phyloP scores from a whole-genome alignment of 2,113 vertebrate genomes.

The Myrmecobius fasciatus region DNA sequence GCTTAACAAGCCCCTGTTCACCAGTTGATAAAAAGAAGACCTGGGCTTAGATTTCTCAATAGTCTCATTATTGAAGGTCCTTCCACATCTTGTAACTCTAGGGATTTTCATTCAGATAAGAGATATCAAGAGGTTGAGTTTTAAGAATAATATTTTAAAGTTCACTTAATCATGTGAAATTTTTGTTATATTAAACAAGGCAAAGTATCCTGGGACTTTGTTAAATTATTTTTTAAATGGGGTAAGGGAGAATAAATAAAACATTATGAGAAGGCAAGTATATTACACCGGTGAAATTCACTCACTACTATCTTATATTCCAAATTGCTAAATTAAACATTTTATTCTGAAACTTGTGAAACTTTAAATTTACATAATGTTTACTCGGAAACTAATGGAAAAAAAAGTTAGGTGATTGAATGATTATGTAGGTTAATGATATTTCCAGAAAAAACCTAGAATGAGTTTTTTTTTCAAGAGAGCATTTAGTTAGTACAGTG shows the following conservation, averaged over 20 bases:
- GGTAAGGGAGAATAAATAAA: background rate
- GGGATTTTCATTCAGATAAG: background rate
- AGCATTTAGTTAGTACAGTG: slow-evolving; percentile 55
- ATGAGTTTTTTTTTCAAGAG: slow-evolving; percentile 47
- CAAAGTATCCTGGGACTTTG: background rate
- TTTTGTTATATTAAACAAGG: slow-evolving; percentile 20
- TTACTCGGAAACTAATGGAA: slow-evolving; percentile 52
- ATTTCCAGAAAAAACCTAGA: slow-evolving; percentile 59
- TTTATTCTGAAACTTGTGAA: slow-evolving; percentile 50
- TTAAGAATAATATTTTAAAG: slow-evolving; percentile 27
- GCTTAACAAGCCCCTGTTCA: background rate
- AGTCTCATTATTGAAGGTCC: background rate
- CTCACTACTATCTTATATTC: background rate
- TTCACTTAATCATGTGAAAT: background rate
- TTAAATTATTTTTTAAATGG: background rate
- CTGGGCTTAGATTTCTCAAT: background rate
- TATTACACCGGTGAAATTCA: background rate
- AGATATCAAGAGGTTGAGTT: background rate
- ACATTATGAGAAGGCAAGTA: background rate
- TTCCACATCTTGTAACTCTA: background rate
- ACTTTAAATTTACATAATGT: slow-evolving; percentile 44
- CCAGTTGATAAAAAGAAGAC: background rate
- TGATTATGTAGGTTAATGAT: slow-evolving; percentile 71
- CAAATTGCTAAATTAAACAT: background rate
- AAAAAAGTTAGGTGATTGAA: slow-evolving; percentile 54